These are phyloP conservation scores for Stegodyphus dumicola DNA, from an alignment of 1,140 invertebrate genomes.

Conservation along the genomic window DNA sequence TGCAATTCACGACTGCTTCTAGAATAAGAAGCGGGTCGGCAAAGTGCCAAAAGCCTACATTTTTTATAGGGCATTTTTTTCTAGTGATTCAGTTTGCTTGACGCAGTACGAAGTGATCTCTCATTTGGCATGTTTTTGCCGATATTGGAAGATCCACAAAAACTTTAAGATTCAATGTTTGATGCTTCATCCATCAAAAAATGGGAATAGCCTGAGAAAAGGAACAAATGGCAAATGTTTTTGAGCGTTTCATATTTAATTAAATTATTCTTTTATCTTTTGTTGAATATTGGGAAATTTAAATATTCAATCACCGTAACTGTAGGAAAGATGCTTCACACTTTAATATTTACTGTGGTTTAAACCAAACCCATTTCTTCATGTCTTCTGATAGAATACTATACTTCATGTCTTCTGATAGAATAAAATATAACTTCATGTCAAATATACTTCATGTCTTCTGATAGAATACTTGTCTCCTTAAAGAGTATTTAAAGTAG, in stretches of 20 bases:
- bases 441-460: no score
- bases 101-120: constrained; percentile 19
- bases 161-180: constrained; percentile 45
- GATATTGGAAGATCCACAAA: constrained; percentile 34
- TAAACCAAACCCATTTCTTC: no score
- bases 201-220: constrained; percentile 15
- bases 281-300: no score
- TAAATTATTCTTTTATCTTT: no score
- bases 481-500: no score
- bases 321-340: no score
- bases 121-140: constrained; percentile 36
- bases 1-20: constrained; percentile 19
- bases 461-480: no score
- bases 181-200: constrained; percentile 32
- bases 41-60: constrained; percentile 21
- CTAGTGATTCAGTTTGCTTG: constrained; percentile 21
- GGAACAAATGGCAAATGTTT: constrained; percentile 27
- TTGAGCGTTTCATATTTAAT: neutral
- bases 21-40: constrained; percentile 12
- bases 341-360: no score
- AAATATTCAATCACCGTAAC: no score
- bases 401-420: no score
- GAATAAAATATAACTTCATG: no score
- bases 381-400: no score
- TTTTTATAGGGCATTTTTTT: constrained; percentile 12